A percentile compares a stretch with the other conserved stretches of the same genome.
These are phyloP conservation scores for Agrypnus murinus DNA, from an alignment of 2,888 invertebrate genomes.

Conservation along the genomic window DNA sequence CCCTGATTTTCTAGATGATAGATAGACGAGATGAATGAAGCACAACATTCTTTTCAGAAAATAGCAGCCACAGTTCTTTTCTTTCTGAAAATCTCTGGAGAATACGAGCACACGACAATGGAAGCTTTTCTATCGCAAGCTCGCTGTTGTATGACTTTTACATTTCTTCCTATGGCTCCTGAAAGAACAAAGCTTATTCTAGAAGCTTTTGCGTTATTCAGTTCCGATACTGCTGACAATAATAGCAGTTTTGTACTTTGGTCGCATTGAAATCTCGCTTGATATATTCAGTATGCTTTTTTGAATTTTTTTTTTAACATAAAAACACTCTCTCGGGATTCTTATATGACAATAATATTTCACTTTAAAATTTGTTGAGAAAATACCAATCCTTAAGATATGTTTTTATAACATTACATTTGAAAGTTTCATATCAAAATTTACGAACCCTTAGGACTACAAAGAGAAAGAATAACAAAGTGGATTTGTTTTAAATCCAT, in stretches of 20 bases:
- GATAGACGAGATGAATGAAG: slow-evolving; percentile 48
- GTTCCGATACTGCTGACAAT: slow-evolving; percentile 68
- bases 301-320: slow-evolving; percentile 33
- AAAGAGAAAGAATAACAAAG: not conserved
- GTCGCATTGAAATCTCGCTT: slow-evolving; percentile 61
- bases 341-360: slow-evolving; percentile 32
- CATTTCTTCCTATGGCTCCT: slow-evolving; percentile 67
- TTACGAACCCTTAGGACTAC: too few species aligned
- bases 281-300: slow-evolving; percentile 51
- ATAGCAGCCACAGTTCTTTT: slow-evolving; percentile 70
- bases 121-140: slow-evolving; percentile 67
- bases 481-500: slow-evolving; percentile 38
- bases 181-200: slow-evolving; percentile 70
- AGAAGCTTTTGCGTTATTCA: slow-evolving; percentile 68
- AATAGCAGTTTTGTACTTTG: slow-evolving; percentile 67
- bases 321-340: slow-evolving; percentile 38
- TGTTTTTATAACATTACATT: not conserved
- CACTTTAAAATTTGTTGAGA: slow-evolving; percentile 13
- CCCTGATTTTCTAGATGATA: slow-evolving; percentile 48
- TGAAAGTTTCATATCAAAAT: slow-evolving; percentile 13
- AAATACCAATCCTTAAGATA: not conserved
- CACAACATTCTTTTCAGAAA: slow-evolving; percentile 67
- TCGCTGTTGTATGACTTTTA: slow-evolving; percentile 70
- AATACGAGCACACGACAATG: slow-evolving; percentile 66
- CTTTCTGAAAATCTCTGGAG: slow-evolving; percentile 65